These are phyloP conservation scores for Acronicta alni DNA, from an alignment of 2,888 invertebrate species.

Conservation along the genomic window DNA sequence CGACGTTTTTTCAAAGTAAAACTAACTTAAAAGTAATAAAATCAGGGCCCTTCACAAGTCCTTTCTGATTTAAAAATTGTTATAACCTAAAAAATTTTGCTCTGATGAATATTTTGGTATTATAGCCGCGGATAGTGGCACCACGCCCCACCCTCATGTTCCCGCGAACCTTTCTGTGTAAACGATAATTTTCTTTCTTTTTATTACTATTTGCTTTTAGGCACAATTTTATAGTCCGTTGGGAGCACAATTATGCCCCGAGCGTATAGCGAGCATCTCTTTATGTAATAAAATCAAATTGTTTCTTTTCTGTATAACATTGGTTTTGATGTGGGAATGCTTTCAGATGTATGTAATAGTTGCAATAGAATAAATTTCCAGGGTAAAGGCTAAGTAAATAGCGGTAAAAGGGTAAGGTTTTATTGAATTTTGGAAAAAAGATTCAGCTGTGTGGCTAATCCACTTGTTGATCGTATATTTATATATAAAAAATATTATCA, in stretches of 20 bases:
- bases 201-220: slow-evolving; percentile 84
- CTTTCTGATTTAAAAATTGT: no score
- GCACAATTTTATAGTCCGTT: slow-evolving; percentile 76
- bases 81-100: no score
- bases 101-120: no score
- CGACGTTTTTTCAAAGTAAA: no score
- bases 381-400: background rate
- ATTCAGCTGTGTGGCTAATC: no score
- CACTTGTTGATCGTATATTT: background rate
- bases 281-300: slow-evolving; percentile 58
- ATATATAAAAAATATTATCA: no score
- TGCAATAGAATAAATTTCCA: slow-evolving; percentile 7
- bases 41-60: no score
- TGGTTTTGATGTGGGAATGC: slow-evolving; percentile 54
- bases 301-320: slow-evolving; percentile 35
- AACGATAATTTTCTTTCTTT: slow-evolving; percentile 79
- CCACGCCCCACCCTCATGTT: slow-evolving; percentile 49
- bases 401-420: background rate
- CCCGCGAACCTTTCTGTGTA: slow-evolving; percentile 69
- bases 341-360: slow-evolving; percentile 36
- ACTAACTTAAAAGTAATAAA: no score
- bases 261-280: slow-evolving; percentile 43
- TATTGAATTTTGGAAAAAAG: no score
- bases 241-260: slow-evolving; percentile 69
- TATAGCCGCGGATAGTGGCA: slow-evolving; percentile 42